Percentiles rank a stretch among this genome's conserved stretches.
phyloP scores from a whole-genome alignment of 2,888 invertebrate genomes.

The Watsonalla binaria region DNA sequence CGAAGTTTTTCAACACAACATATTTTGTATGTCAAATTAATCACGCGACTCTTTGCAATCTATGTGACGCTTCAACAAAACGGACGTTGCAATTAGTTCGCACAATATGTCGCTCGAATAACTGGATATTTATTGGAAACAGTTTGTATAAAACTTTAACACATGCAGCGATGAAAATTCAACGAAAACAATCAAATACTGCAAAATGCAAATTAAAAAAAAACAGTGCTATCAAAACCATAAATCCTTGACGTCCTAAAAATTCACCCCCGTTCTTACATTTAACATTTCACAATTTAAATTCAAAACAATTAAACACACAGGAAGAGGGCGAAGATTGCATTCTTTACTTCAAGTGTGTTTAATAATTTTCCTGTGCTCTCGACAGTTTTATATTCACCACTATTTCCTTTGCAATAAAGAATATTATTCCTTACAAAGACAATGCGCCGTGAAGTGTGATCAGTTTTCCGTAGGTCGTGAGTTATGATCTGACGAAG shows the following conservation, averaged over 20 bases:
- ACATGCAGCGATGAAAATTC: conserved; percentile 12
- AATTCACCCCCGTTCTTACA: conserved; percentile 55
- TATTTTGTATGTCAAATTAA: conserved; percentile 30
- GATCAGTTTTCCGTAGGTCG: conserved; percentile 50
- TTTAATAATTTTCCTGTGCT: conserved; percentile 34
- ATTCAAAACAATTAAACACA: conserved; percentile 73
- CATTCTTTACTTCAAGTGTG: conserved; percentile 52
- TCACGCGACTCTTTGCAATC: conserved; percentile 32
- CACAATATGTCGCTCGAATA: conserved; percentile 40
- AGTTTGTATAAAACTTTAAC: conserved; percentile 20
- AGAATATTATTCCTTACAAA: conserved; percentile 25
- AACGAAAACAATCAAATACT: conserved; percentile 14
- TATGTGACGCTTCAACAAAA: conserved; percentile 34
- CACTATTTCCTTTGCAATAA: conserved; percentile 20
- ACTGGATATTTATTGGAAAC: conserved; percentile 47
- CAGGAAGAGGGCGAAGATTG: conserved; percentile 54
- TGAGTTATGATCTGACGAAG: conserved; percentile 67
- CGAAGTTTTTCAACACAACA: conserved; percentile 8
- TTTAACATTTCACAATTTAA: conserved; percentile 54
- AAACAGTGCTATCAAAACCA: conserved; percentile 5
- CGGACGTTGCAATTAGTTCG: conserved; percentile 44
- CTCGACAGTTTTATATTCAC: conserved; percentile 12
- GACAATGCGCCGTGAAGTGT: conserved; percentile 28
- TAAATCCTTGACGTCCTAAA: conserved; percentile 29
- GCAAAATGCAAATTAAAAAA: background rate